A percentile compares a stretch with the other conserved stretches of the same genome.
These are phyloP conservation scores for Trichosurus vulpecula DNA, from an alignment of 2,797 vertebrate genomes.

Conservation along the genomic window DNA sequence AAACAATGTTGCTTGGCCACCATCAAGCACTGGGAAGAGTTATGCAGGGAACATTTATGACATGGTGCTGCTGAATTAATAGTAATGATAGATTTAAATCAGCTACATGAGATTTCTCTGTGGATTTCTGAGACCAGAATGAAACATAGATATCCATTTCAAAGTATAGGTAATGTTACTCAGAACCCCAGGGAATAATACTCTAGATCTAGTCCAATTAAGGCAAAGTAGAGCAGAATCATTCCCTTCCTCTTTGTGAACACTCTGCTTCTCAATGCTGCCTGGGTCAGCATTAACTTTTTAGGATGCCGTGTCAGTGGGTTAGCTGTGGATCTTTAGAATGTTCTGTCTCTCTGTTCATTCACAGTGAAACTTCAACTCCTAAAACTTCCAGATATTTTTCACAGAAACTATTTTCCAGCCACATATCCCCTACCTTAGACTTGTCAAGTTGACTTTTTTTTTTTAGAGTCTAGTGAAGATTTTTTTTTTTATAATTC, in stretches of 20 bases:
- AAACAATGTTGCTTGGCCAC: not conserved
- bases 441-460: not conserved
- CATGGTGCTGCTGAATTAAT: not conserved
- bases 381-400: not conserved
- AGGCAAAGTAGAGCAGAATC: not conserved
- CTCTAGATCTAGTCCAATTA: not conserved
- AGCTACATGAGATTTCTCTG: not conserved
- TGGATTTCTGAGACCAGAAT: not conserved
- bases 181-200: not conserved
- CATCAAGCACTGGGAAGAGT: not conserved
- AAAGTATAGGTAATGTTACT: not conserved
- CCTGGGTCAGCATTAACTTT: not conserved
- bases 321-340: not conserved
- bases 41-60: not conserved
- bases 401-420: not conserved
- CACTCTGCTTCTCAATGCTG: not conserved
- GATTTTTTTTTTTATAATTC: too few species aligned
- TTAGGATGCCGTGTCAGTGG: not conserved
- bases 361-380: not conserved
- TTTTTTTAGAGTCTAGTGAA: too few species aligned
- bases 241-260: not conserved
- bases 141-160: not conserved
- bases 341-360: not conserved
- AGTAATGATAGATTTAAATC: not conserved
- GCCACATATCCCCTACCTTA: not conserved